Evolutionary conservation across 2,888 invertebrate genomes (phyloP).

Genomic region (Sericinus montela): DNA sequence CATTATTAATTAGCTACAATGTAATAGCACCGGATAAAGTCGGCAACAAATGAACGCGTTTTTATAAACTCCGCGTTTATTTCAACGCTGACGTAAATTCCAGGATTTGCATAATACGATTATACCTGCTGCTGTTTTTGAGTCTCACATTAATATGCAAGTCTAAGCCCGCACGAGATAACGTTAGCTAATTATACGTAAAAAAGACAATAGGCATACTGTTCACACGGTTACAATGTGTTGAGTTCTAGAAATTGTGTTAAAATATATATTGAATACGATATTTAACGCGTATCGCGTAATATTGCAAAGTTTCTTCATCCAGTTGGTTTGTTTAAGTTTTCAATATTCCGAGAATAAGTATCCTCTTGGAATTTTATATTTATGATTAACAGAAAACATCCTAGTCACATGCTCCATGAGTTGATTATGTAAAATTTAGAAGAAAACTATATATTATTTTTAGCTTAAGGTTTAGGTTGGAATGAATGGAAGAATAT

Average conservation of each 20-base stretch:
- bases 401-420: too few relatives aligned
- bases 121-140: conserved; percentile 17
- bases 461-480: too few relatives aligned
- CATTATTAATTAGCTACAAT: conserved; percentile 16
- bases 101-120: conserved; percentile 25
- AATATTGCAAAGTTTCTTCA: background rate
- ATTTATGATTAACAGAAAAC: too few relatives aligned
- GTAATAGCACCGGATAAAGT: conserved; percentile 7
- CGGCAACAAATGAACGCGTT: conserved; percentile 12
- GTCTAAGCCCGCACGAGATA: conserved; percentile 24
- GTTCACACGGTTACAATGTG: conserved; percentile 11
- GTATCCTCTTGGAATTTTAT: too few relatives aligned
- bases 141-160: conserved; percentile 24
- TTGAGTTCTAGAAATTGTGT: background rate
- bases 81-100: conserved; percentile 21
- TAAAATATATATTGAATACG: background rate
- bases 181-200: conserved; percentile 21
- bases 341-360: too few relatives aligned
- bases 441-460: too few relatives aligned
- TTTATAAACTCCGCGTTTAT: conserved; percentile 18
- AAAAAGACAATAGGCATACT: conserved; percentile 18
- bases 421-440: too few relatives aligned
- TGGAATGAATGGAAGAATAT: too few relatives aligned
- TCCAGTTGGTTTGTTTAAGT: background rate
- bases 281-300: background rate